Percentiles rank a stretch among this genome's conserved stretches.
Evolutionary conservation across 1,140 invertebrate species (phyloP).

Genomic region (Gyrodactylus salaris): DNA sequence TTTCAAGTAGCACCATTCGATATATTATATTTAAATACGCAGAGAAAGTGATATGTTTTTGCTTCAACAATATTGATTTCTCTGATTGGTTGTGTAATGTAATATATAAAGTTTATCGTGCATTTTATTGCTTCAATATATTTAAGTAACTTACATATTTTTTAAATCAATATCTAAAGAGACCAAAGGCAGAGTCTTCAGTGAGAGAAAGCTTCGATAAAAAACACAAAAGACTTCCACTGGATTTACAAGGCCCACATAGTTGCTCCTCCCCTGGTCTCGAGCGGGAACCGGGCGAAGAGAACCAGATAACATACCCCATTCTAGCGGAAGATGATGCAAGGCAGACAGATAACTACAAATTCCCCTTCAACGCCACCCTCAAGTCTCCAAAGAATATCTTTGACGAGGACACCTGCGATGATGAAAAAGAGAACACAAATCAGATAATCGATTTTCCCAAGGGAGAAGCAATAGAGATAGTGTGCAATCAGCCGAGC

Average conservation of each 20-base stretch:
- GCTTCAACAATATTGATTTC: too few relatives aligned
- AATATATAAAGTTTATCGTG: too few relatives aligned
- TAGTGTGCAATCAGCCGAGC: neutral
- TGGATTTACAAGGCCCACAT: neutral
- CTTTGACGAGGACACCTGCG: neutral
- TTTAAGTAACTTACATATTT: neutral
- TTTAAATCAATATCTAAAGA: neutral
- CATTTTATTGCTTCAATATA: too few relatives aligned
- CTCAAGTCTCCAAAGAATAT: too few relatives aligned
- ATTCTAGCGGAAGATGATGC: neutral
- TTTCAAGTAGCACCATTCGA: too few relatives aligned
- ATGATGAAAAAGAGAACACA: neutral
- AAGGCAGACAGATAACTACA: neutral
- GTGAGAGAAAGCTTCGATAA: too few relatives aligned
- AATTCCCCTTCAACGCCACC: too few relatives aligned
- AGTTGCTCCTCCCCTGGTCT: neutral
- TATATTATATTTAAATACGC: too few relatives aligned
- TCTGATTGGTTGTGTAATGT: too few relatives aligned
- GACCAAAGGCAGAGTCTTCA: too few relatives aligned
- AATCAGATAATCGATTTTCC: neutral
- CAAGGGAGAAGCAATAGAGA: neutral
- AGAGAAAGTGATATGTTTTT: too few relatives aligned
- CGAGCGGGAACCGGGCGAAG: neutral
- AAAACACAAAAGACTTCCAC: neutral
- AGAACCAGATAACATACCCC: neutral